Evolutionary conservation across 2,113 vertebrate genomes (phyloP), one percentile per base, ranked within the genome.

Genomic region (Fulica atra): DNA sequence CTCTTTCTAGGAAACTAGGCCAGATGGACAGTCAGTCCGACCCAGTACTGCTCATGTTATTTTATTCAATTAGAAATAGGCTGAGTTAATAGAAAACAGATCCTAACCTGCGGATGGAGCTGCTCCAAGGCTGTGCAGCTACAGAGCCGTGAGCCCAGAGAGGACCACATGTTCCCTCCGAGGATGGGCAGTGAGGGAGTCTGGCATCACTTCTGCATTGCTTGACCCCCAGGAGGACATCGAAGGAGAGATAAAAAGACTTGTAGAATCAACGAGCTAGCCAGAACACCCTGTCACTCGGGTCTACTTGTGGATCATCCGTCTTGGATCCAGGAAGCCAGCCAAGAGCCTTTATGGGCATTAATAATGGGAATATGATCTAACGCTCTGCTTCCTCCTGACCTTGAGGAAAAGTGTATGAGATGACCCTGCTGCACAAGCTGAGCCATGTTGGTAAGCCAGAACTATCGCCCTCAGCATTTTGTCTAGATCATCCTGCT

Each of bases 61-160:
- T 74, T 86, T 74, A n/a, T 86, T 81, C 33, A 15, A 71, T 76
- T 81, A 89, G 81, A 68, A 81, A 57, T 60, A 84, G 78, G 13
- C 53, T 65, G 65, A 85, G 44, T 71, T 93, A 91, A 81, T 40
- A 89, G 81, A 69, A 86, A 89, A 71, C 71, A 56, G 29, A 46
- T 25, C 66, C 48, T 46, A 64, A 42, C n/a, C 35, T 68, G 69
- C 6, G 20, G 53, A 33, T 92, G 86, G 72, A 88, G 80, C 81
- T 68, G 60, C 38, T 95, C 88, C 80, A 88, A 68, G 80, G 46
- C 69, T 81, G 60, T 57, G 69, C 82, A 86, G 82, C 51, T 90
- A 64, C 73, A 70, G 42, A 54, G 69, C 36, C 51, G 29, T 23
- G 9, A 40, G 48, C 26, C 13, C 24, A 29, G 83, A 59, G 36